Percentiles rank a stretch among this genome's conserved stretches.
Conservation (phyloP, 2,797 vertebrate species). For the Mormyrus hasselquistii region DNA sequence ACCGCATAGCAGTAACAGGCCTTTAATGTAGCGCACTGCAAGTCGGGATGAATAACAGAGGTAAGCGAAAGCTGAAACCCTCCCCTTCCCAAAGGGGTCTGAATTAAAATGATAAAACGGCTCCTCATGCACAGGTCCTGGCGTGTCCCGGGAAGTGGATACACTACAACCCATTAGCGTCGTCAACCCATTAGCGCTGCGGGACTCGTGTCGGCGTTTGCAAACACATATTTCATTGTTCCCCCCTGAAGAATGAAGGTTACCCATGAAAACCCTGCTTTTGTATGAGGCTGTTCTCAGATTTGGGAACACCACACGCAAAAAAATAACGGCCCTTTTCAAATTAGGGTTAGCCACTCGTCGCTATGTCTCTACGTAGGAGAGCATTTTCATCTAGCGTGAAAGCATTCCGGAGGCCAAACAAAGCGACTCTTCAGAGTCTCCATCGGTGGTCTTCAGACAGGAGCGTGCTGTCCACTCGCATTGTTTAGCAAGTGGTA, state of each 20-base stretch:
- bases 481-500: slow-evolving; percentile 14
- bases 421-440: slow-evolving; percentile 8
- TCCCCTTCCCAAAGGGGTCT: background rate
- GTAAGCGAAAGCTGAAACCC: background rate
- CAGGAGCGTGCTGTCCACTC: background rate
- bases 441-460: slow-evolving; percentile 12
- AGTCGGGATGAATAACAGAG: background rate
- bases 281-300: slow-evolving; percentile 8
- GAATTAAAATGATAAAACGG: slow-evolving; percentile 15
- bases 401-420: background rate
- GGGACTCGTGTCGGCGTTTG: background rate
- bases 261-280: background rate
- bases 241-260: background rate
- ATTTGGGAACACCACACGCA: background rate
- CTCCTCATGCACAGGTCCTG: background rate
- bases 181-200: slow-evolving; percentile 1
- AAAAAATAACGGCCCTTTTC: slow-evolving; percentile 6
- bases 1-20: background rate
- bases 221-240: slow-evolving; percentile 9
- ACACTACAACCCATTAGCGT: background rate
- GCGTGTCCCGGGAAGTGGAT: background rate
- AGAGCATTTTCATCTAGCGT: slow-evolving; percentile 15
- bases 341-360: background rate
- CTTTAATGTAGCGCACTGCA: background rate
- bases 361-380: background rate